These are phyloP conservation scores for Idris sp. DNA, from an alignment of 1,140 invertebrate species.

Conservation along the genomic window DNA sequence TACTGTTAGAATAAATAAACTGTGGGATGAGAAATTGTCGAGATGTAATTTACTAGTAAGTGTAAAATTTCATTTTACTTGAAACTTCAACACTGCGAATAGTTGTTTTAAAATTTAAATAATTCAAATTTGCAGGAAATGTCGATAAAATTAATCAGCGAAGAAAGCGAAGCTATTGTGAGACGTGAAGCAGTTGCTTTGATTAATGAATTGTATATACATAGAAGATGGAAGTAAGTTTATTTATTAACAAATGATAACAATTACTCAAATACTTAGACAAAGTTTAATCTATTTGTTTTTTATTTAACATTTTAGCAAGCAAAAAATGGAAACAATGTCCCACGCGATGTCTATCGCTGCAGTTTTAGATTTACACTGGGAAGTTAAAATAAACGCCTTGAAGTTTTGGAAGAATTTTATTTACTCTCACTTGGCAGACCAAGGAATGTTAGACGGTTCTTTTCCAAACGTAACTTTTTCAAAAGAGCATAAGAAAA, in stretches of 20 bases:
- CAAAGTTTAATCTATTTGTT: too few relatives aligned
- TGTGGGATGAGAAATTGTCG: constrained; percentile 83
- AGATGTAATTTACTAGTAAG: constrained; percentile 82
- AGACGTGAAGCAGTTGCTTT: constrained; percentile 84
- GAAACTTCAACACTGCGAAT: too few relatives aligned
- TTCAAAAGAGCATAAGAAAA: constrained; percentile 86
- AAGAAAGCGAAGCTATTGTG: constrained; percentile 86
- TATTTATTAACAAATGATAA: too few relatives aligned
- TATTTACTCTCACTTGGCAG: constrained; percentile 81
- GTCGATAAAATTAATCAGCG: constrained; percentile 80
- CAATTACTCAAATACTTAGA: too few relatives aligned
- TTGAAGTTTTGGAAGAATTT: constrained; percentile 85
- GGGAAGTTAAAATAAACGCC: constrained; percentile 87
- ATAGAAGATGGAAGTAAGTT: constrained; percentile 80
- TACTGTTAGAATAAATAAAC: constrained; percentile 81
- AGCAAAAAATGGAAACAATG: constrained; percentile 68
- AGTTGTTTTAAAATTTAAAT: too few relatives aligned
- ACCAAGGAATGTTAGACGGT: constrained; percentile 89
- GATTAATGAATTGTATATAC: constrained; percentile 82
- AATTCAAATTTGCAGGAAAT: constrained; percentile 81
- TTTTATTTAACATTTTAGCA: too few relatives aligned
- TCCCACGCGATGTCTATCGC: constrained; percentile 80
- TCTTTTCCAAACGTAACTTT: constrained; percentile 87
- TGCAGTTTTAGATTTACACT: constrained; percentile 85
- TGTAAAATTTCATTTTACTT: constrained; percentile 24